Base-by-base conservation (phyloP, 2,888 invertebrate genomes). In the Oscheius onirici region DNA sequence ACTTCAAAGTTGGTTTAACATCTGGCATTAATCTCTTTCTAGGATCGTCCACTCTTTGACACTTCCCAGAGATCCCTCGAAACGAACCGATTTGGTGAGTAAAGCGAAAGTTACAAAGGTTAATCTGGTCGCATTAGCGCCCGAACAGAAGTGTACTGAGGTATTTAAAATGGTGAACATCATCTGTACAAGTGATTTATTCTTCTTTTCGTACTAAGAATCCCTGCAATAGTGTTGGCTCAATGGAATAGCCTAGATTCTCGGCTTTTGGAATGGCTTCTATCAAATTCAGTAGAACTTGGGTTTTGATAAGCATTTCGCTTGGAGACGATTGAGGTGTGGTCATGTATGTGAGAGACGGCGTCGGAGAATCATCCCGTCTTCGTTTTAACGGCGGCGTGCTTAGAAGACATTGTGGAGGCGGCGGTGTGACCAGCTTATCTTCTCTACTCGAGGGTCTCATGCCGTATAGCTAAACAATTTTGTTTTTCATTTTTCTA, bases 201-300 rank as follows among this genome's bases (percentile, higher is more conserved):
- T 58, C 10, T 2, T 43, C 28, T 49, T 49, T 60, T 24, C 17
- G 17, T 34, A 63, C 49, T n/a, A 63, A 26, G 20, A 49, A 49
- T 28, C 63, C 63, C n/a, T 63, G 49, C 6, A 63, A 17, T 11
- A 63, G 49, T 2, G 24, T 3, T 15, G 63, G 63, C 13, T 46
- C 49, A 17, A 63, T 49, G 24, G 20, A 11, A 28, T 63, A 63
- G 24, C 63, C 63, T 49, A 63, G 34, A 6, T 24, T 46, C 15
- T 63, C 28, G 3, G 63, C 63, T 28, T 63, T 63, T n/a, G 63
- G 63, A 49, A 63, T 63, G n/a, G 63, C 63, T 15, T 63, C 63
- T 24, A 63, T 15, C 15, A 63, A 20, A 17, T 63, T 63, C 34
- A 63, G 20, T n/a, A 63, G 34, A 1, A 28, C 49, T 28, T 63